phyloP scores from a whole-genome alignment of 2,888 invertebrate species.

The Diogma glabrata region DNA sequence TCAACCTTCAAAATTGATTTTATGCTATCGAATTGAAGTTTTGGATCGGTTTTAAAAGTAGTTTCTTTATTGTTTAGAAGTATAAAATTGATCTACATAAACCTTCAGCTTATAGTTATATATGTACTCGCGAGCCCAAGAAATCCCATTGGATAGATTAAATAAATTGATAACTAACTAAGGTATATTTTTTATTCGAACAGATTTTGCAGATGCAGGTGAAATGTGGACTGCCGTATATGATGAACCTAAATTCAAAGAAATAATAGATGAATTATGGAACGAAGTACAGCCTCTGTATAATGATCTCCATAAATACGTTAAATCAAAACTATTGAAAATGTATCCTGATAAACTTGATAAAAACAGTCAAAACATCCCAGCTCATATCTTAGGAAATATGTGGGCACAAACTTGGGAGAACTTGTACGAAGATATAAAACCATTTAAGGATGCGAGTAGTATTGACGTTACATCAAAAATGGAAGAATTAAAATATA shows the following conservation, averaged over 20 bases:
- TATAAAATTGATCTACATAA: too few species aligned
- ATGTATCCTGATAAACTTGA: slow-evolving; percentile 30
- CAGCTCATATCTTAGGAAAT: slow-evolving; percentile 44
- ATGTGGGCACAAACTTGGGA: slow-evolving; percentile 37
- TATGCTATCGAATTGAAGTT: too few species aligned
- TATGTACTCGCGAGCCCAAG: too few species aligned
- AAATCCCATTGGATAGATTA: too few species aligned
- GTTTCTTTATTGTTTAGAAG: too few species aligned
- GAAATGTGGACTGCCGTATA: slow-evolving; percentile 40
- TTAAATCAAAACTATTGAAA: slow-evolving; percentile 7
- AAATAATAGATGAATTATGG: slow-evolving; percentile 12
- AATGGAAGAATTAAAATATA: slow-evolving; percentile 31
- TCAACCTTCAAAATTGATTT: too few species aligned
- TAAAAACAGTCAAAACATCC: slow-evolving; percentile 25
- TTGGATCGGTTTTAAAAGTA: too few species aligned
- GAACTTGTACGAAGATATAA: slow-evolving; percentile 33
- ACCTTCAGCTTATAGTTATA: too few species aligned
- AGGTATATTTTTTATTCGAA: too few species aligned
- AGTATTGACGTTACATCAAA: slow-evolving; percentile 39
- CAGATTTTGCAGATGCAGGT: slow-evolving; percentile 50
- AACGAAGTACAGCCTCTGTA: slow-evolving; percentile 11
- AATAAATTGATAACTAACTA: too few species aligned
- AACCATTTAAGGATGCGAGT: slow-evolving; percentile 27
- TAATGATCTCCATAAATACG: slow-evolving; percentile 11
- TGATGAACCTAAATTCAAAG: slow-evolving; percentile 28